These are phyloP conservation scores for Andricus grossulariae DNA, from an alignment of 1,140 invertebrate species.

Conservation along the genomic window DNA sequence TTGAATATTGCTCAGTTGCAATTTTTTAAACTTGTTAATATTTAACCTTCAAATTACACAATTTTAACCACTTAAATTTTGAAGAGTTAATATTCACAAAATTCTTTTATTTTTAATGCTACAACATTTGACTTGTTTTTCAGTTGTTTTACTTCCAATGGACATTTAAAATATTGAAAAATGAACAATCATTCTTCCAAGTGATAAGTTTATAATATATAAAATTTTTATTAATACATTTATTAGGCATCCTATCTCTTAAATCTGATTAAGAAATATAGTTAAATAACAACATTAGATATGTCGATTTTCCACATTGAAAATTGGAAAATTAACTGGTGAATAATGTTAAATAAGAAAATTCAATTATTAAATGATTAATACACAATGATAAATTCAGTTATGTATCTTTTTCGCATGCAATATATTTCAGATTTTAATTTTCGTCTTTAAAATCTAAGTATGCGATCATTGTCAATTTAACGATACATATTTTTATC, in stretches of 20 bases:
- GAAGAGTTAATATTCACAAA: no score
- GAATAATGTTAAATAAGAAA: conserved; percentile 7
- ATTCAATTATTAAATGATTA: background rate
- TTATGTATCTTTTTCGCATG: background rate
- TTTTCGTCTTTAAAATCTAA: background rate
- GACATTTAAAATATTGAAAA: no score
- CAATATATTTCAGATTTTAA: background rate
- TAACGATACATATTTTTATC: background rate
- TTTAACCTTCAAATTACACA: no score
- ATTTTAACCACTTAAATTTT: no score
- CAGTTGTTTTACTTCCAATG: no score
- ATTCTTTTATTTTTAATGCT: no score
- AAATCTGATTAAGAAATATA: conserved; percentile 2
- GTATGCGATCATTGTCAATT: background rate
- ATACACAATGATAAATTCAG: background rate
- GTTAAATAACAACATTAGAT: background rate
- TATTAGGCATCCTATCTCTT: background rate
- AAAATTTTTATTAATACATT: no score
- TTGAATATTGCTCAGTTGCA: no score
- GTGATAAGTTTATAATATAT: no score
- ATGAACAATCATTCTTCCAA: no score
- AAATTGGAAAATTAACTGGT: background rate
- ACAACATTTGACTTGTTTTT: no score
- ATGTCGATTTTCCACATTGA: conserved; percentile 1
- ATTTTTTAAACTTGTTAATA: no score